These are phyloP conservation scores for Mastacembelus armatus DNA, from an alignment of 2,797 vertebrate genomes.

Conservation along the genomic window DNA sequence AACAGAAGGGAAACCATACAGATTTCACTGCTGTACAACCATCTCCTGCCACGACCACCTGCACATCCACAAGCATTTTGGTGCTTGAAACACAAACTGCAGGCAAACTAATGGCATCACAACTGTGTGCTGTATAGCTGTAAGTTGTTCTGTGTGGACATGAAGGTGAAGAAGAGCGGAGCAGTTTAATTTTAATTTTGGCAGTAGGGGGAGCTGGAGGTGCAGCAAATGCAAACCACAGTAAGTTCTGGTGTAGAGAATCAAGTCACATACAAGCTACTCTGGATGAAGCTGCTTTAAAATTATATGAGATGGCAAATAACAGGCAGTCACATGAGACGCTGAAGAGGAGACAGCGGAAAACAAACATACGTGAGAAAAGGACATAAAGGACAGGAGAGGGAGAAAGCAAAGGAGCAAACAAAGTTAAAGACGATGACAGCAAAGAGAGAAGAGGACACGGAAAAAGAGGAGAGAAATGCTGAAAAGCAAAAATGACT, in stretches of 20 bases:
- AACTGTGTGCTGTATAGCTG: too few relatives aligned
- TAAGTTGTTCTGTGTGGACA: too few relatives aligned
- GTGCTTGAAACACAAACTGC: slow-evolving; percentile 5
- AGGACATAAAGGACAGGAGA: too few relatives aligned
- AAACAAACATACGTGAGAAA: too few relatives aligned
- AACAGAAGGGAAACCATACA: neutral
- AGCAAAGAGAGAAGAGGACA: neutral
- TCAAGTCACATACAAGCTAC: too few relatives aligned
- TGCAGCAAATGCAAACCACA: neutral
- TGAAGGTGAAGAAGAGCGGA: neutral
- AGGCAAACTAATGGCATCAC: neutral
- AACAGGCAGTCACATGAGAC: too few relatives aligned
- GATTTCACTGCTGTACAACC: too few relatives aligned
- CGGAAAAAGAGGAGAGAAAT: neutral
- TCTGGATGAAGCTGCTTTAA: too few relatives aligned
- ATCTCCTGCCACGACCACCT: neutral
- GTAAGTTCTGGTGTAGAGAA: too few relatives aligned
- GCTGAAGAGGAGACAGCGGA: too few relatives aligned
- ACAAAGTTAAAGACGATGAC: too few relatives aligned
- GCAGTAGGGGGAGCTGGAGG: slow-evolving; percentile 10
- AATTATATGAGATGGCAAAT: too few relatives aligned
- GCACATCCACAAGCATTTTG: slow-evolving; percentile 6
- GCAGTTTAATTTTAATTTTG: neutral
- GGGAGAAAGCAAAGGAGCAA: neutral
- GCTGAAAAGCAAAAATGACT: neutral